These are phyloP conservation scores for Pteria penguin DNA, from an alignment of 2,888 invertebrate genomes.

Conservation along the genomic window DNA sequence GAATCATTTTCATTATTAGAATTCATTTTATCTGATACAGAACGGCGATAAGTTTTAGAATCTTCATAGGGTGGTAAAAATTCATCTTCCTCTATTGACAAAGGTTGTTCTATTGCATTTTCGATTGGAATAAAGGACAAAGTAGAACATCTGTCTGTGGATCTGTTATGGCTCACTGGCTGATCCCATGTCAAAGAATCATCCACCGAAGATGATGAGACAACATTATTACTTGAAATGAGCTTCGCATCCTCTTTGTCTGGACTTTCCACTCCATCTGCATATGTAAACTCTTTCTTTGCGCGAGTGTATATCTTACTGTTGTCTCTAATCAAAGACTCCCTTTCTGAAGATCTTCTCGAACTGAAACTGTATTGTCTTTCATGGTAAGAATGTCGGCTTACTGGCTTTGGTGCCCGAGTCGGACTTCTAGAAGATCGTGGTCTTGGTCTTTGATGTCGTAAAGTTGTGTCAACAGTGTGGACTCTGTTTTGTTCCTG, in stretches of 20 bases:
- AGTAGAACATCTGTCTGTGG: too few species aligned
- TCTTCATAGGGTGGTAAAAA: constrained; percentile 71
- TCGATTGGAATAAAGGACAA: constrained; percentile 12
- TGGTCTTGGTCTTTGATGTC: too few species aligned
- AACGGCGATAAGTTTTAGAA: too few species aligned
- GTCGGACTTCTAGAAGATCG: not conserved
- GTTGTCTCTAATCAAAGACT: not conserved
- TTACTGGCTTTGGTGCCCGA: not conserved
- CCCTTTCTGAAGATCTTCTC: not conserved
- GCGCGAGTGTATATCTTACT: not conserved
- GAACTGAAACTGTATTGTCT: not conserved
- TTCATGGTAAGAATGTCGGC: not conserved
- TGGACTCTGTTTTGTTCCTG: not conserved
- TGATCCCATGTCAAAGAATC: not conserved
- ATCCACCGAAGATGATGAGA: not conserved
- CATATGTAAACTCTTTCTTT: not conserved
- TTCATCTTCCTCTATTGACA: constrained; percentile 67
- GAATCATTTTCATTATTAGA: too few species aligned
- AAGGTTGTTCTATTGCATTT: constrained; percentile 40
- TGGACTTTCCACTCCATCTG: constrained; percentile 3
- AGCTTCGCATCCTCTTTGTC: not conserved
- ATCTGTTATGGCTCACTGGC: not conserved
- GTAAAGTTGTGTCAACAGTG: not conserved
- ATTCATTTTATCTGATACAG: too few species aligned
- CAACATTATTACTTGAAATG: not conserved